Conservation (phyloP, 2,113 vertebrate species). For the Urocolius indicus region DNA sequence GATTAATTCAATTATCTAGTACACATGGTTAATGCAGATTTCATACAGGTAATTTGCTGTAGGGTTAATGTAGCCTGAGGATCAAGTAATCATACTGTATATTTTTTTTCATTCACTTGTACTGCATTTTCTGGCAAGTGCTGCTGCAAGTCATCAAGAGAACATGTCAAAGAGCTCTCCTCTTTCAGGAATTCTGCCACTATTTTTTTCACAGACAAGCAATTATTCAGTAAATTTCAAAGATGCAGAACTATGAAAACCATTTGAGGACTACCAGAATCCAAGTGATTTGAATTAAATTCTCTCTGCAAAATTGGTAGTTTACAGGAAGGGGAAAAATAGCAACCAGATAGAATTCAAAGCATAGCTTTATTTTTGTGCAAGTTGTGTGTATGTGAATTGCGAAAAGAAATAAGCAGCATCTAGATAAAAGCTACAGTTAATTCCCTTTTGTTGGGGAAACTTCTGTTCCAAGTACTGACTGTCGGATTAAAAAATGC, state of each 20-base stretch:
- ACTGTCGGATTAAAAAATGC: not conserved
- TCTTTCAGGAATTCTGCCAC: not conserved
- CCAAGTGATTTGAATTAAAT: not conserved
- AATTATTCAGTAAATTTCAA: not conserved
- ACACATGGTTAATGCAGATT: not conserved
- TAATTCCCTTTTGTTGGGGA: not conserved
- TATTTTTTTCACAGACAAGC: not conserved
- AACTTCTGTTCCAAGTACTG: too few relatives aligned
- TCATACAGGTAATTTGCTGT: not conserved
- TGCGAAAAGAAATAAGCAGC: not conserved
- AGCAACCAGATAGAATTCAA: not conserved
- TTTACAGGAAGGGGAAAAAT: not conserved
- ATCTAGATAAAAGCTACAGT: not conserved
- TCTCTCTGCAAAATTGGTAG: not conserved
- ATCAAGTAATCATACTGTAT: not conserved
- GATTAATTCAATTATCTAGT: not conserved
- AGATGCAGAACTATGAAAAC: not conserved
- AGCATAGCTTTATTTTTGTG: not conserved
- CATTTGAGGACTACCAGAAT: not conserved
- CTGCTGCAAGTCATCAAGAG: not conserved
- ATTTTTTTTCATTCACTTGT: not conserved
- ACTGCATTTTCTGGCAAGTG: not conserved
- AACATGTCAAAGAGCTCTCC: not conserved
- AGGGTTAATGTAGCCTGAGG: not conserved
- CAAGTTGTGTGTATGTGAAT: not conserved